phyloP scores from a whole-genome alignment of 2,888 invertebrate genomes.

The Mimachlamys varia region DNA sequence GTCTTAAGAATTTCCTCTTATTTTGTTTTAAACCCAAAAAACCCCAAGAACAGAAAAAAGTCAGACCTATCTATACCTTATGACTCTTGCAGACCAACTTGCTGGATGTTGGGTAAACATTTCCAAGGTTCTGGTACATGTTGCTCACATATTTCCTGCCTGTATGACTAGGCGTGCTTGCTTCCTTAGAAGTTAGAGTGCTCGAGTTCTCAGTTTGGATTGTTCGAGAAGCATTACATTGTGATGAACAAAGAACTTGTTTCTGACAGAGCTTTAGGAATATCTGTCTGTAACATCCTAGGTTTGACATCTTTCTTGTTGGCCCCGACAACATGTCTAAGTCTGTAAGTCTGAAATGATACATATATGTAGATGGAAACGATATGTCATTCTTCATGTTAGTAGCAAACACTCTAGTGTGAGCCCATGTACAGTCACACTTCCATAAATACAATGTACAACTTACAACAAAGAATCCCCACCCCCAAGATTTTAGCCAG shows the following conservation, averaged over 20 bases:
- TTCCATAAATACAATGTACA: no score
- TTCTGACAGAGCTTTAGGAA: not conserved
- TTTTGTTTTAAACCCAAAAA: no score
- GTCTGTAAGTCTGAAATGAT: not conserved
- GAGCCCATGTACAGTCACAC: no score
- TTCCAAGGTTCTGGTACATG: slow-evolving; percentile 60
- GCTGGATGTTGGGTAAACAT: slow-evolving; percentile 52
- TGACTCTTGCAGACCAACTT: slow-evolving; percentile 61
- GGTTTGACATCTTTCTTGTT: not conserved
- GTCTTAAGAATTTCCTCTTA: no score
- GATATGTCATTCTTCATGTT: no score
- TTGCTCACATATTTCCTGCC: slow-evolving; percentile 59
- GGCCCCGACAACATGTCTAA: not conserved
- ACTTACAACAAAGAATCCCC: no score
- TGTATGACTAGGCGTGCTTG: no score
- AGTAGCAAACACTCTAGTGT: no score
- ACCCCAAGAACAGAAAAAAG: no score
- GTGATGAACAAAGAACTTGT: not conserved
- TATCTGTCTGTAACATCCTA: not conserved
- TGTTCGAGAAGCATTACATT: not conserved
- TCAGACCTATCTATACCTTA: slow-evolving; percentile 62
- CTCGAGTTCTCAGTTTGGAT: not conserved
- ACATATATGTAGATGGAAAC: no score
- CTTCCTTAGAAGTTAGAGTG: not conserved
- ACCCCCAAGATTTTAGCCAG: no score